These are phyloP conservation scores for Oedothorax gibbosus DNA, from an alignment of 1,140 invertebrate species.

Conservation along the genomic window DNA sequence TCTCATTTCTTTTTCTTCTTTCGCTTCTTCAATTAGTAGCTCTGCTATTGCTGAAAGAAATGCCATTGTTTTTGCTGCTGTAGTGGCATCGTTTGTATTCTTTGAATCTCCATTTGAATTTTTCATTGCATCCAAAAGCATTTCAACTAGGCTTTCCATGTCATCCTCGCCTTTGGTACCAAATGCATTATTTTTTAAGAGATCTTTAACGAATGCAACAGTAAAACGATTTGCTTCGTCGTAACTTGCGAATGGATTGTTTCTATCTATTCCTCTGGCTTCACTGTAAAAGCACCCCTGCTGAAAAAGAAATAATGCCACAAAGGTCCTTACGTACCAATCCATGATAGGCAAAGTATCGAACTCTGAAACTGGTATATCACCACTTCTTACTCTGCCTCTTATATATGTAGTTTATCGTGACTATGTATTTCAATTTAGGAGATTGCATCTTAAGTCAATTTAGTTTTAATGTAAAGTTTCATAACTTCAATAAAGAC, in stretches of 20 bases:
- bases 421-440: not conserved
- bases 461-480: no score
- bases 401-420: constrained; percentile 27
- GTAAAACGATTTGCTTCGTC: constrained; percentile 14
- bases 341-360: constrained; percentile 2
- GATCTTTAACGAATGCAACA: not conserved
- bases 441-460: not conserved
- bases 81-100: not conserved
- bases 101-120: constrained; percentile 1
- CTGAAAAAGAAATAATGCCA: constrained; percentile 3
- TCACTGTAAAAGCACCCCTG: constrained; percentile 1
- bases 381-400: not conserved
- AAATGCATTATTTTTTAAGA: not conserved
- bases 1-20: not conserved
- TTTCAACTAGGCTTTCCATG: constrained; percentile 14
- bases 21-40: constrained; percentile 4
- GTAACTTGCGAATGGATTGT: constrained; percentile 22
- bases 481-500: not conserved
- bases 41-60: constrained; percentile 25
- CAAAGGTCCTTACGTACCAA: constrained; percentile 13
- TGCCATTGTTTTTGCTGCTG: constrained; percentile 26
- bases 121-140: constrained; percentile 15
- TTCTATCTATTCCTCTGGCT: not conserved
- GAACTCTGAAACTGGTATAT: constrained; percentile 5
- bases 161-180: constrained; percentile 17